These are phyloP conservation scores for Tyria jacobaeae DNA, from an alignment of 2,888 invertebrate species.

Conservation along the genomic window DNA sequence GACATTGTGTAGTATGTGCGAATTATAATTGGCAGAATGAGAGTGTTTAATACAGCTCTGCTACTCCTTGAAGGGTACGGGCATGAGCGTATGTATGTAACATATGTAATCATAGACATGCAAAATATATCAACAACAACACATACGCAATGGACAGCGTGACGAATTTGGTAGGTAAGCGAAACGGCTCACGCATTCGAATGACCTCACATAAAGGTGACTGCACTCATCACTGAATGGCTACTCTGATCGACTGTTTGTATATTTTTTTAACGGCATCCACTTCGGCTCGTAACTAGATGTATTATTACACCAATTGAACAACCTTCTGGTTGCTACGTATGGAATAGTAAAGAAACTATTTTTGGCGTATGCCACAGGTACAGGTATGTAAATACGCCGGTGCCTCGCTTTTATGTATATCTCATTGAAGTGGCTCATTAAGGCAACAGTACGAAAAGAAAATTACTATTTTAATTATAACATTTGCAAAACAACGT, in stretches of 20 bases:
- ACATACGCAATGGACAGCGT: slow-evolving; percentile 6
- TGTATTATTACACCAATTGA: slow-evolving; percentile 12
- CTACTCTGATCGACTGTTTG: slow-evolving; percentile 15
- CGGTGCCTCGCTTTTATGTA: too few species aligned
- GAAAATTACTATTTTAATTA: background rate
- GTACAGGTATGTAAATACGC: too few species aligned
- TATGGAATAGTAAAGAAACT: background rate
- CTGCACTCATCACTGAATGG: slow-evolving; percentile 21
- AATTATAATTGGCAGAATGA: too few species aligned
- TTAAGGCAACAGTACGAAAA: background rate
- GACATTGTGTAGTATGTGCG: too few species aligned
- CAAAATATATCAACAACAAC: background rate
- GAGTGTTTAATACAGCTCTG: too few species aligned
- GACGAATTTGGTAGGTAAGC: slow-evolving; percentile 4
- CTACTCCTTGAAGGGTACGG: too few species aligned
- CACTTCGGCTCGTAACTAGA: slow-evolving; percentile 10
- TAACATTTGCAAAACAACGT: too few species aligned
- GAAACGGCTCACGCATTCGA: slow-evolving; percentile 13
- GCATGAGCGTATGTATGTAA: too few species aligned
- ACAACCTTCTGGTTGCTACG: background rate
- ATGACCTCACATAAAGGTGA: slow-evolving; percentile 22
- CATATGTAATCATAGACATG: background rate
- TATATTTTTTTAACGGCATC: slow-evolving; percentile 18
- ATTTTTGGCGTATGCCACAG: background rate
- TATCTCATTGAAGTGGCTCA: too few species aligned